Evolutionary conservation across 2,113 vertebrate species (phyloP).

Genomic region (Epinephelus lanceolatus): DNA sequence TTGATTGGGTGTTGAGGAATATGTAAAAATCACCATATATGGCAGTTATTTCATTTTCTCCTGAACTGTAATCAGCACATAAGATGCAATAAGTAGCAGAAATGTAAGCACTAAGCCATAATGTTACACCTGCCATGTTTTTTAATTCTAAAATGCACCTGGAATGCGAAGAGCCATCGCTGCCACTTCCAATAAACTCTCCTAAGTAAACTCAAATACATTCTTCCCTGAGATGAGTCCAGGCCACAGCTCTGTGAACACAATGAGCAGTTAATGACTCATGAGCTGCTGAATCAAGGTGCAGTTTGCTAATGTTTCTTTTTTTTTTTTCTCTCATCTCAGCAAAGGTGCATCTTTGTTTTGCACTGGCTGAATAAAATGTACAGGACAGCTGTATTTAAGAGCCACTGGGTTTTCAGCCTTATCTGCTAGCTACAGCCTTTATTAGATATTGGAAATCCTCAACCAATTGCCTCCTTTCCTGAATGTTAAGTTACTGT

Average conservation of each 20-base stretch:
- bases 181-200: conserved; percentile 58
- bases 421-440: conserved; percentile 74
- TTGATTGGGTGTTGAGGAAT: conserved; percentile 4
- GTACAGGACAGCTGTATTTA: conserved; percentile 41
- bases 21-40: conserved; percentile 21
- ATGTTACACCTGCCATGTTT: conserved; percentile 30
- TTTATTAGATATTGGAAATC: conserved; percentile 63
- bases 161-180: conserved; percentile 53
- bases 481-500: conserved; percentile 58
- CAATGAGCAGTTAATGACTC: conserved; percentile 69
- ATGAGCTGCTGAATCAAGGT: conserved; percentile 77
- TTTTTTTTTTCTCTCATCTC: conserved; percentile 31
- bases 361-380: conserved; percentile 68
- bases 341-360: conserved; percentile 66
- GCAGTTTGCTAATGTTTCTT: conserved; percentile 65
- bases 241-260: conserved; percentile 53
- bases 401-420: conserved; percentile 53
- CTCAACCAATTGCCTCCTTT: conserved; percentile 42
- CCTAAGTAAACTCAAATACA: conserved; percentile 51
- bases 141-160: conserved; percentile 21
- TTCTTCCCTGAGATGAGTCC: conserved; percentile 54
- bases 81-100: background rate
- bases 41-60: conserved; percentile 28
- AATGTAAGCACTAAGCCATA: conserved; percentile 20
- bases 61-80: conserved; percentile 28